phyloP scores from a whole-genome alignment of 2,888 invertebrate species.

The Volucella inflata region DNA sequence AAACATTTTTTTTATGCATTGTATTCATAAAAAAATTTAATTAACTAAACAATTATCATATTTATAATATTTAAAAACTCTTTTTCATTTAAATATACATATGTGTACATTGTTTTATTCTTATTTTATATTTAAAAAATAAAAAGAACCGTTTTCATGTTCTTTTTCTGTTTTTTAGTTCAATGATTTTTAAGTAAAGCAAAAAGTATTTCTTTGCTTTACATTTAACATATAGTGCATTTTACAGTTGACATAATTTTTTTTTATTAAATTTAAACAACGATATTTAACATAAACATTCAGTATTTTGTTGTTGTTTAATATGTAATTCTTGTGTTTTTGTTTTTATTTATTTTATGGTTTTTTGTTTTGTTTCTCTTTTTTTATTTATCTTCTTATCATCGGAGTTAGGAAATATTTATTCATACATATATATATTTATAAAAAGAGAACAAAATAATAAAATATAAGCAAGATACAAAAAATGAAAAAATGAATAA shows the following conservation, averaged over 20 bases:
- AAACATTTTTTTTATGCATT: conserved; percentile 61
- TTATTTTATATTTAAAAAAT: conserved; percentile 41
- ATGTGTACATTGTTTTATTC: conserved; percentile 58
- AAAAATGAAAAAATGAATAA: conserved; percentile 48
- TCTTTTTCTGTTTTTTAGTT: too few relatives aligned
- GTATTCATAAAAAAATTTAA: conserved; percentile 66
- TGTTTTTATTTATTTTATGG: not conserved
- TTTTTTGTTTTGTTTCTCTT: conserved; percentile 49
- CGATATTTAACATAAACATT: conserved; percentile 66
- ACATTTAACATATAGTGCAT: conserved; percentile 73
- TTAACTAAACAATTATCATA: conserved; percentile 66
- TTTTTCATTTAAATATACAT: conserved; percentile 27
- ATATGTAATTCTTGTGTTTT: conserved; percentile 6
- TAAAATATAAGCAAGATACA: too few relatives aligned
- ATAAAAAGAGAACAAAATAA: conserved; percentile 61
- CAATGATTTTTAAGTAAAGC: conserved; percentile 36
- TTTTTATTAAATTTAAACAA: conserved; percentile 60
- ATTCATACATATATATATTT: conserved; percentile 33
- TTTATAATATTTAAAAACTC: conserved; percentile 42
- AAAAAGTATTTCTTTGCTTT: conserved; percentile 58
- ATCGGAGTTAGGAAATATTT: conserved; percentile 69
- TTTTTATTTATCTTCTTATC: conserved; percentile 50
- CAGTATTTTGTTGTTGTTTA: conserved; percentile 54
- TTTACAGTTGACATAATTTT: conserved; percentile 65
- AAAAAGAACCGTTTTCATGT: conserved; percentile 27